Evolutionary conservation across 2,888 invertebrate genomes (phyloP).

Genomic region (Tupiocoris notatus): DNA sequence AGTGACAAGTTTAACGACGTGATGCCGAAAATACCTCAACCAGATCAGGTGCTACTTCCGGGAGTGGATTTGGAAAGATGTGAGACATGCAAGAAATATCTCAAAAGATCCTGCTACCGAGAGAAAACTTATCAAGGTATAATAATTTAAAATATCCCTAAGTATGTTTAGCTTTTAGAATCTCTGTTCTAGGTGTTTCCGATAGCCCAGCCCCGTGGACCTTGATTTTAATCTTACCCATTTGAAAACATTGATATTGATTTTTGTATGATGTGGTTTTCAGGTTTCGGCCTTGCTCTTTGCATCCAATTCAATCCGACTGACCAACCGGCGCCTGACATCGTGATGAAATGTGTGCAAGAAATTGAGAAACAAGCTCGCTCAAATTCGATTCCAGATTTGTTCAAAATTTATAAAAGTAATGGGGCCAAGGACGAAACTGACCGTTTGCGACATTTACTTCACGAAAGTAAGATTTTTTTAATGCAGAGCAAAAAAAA

Average conservation of each 20-base stretch:
- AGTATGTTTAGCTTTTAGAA: too few species aligned
- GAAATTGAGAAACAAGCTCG: slow-evolving; percentile 63
- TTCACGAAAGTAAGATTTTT: slow-evolving; percentile 57
- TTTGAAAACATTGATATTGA: not conserved
- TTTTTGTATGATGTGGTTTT: slow-evolving; percentile 32
- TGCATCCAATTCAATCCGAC: slow-evolving; percentile 62
- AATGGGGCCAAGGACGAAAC: slow-evolving; percentile 63
- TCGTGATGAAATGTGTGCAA: slow-evolving; percentile 62
- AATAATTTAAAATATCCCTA: too few species aligned
- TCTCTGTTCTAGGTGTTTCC: too few species aligned
- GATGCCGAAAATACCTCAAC: slow-evolving; percentile 14
- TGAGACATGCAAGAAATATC: slow-evolving; percentile 70
- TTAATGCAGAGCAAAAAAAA: too few species aligned
- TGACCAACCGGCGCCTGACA: slow-evolving; percentile 61
- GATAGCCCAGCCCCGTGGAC: too few species aligned
- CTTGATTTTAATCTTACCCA: too few species aligned
- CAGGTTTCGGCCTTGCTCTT: slow-evolving; percentile 64
- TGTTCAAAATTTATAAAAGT: slow-evolving; percentile 67
- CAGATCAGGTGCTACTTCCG: slow-evolving; percentile 30
- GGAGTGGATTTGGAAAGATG: slow-evolving; percentile 61
- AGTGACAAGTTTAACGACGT: slow-evolving; percentile 28
- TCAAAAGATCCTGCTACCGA: slow-evolving; percentile 68
- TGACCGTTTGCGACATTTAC: slow-evolving; percentile 59
- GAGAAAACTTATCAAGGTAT: slow-evolving; percentile 68
- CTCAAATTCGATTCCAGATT: slow-evolving; percentile 58